Evolutionary conservation across 2,797 vertebrate genomes (phyloP), one percentile per base, ranked within the genome.

Genomic region (Silurus aristotelis): DNA sequence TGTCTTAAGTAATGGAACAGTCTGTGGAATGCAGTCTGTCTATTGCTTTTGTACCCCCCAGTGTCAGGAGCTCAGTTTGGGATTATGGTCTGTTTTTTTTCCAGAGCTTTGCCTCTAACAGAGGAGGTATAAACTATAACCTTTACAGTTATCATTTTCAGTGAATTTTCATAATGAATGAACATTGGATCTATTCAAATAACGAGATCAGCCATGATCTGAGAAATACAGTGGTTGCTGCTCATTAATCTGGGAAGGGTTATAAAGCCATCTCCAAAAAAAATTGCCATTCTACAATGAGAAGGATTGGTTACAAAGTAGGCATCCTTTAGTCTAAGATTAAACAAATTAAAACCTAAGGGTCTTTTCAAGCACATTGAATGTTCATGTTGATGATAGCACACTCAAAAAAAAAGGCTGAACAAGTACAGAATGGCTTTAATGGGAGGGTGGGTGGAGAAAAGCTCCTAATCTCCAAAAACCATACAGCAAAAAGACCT

Each of bases 61-160:
- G 76, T 70, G 70, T 85, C 80, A 77, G 73, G 55, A 85, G 66
- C 83, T 85, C 86, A 80, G 83, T 86, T 75, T 78, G 84, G 85
- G 89, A 89, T 87, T 89, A 88, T 46, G 70, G 27, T 25, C 71
- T 68, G 80, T 80, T 83, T 38, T 38, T 38, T 63, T 61, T 67
- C 12, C 68, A 81, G 15, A 70, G n/a, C 66, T 38, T 82, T 84
- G 68, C 66, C 48, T 56, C 48, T 55, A n/a, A 56, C 3, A 27
- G 25, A 27, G 56, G 4, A 58, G 27, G 58, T 27, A 73, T 12
- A 48, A 52, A 7, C 9, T 52, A 52, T 52, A 52, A 9, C 1
- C 9, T n/a, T 27, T 12, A n/a, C 5, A 71, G 9, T 20, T 10
- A 20, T 71, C 14, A 7, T 15, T 27, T 68, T 38, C 14, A 67